Evolutionary conservation across 1,140 invertebrate species (phyloP).

Genomic region (Sesamia nonagrioides): DNA sequence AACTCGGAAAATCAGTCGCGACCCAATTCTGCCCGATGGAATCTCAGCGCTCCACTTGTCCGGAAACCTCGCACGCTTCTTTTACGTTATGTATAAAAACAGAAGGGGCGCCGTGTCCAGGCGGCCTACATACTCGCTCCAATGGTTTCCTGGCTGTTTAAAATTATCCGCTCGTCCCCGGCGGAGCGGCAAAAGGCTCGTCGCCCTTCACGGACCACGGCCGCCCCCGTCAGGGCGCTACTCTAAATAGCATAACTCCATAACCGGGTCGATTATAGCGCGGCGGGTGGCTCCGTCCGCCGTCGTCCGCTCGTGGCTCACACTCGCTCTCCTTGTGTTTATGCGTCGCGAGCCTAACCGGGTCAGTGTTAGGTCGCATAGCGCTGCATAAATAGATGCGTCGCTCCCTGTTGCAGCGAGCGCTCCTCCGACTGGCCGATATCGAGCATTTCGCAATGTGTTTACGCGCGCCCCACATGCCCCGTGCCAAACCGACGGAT

Average conservation of each 20-base stretch:
- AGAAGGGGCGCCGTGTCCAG: conserved; percentile 69
- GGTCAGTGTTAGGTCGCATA: conserved; percentile 86
- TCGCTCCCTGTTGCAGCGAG: conserved; percentile 53
- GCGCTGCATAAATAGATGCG: conserved; percentile 81
- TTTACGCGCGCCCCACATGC: conserved; percentile 66
- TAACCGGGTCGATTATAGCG: conserved; percentile 56
- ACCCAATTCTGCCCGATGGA: conserved; percentile 69
- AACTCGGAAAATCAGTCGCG: conserved; percentile 63
- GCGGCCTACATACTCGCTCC: conserved; percentile 80
- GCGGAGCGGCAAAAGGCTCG: conserved; percentile 73
- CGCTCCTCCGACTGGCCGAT: conserved; percentile 60
- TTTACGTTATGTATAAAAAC: conserved; percentile 76
- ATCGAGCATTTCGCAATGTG: conserved; percentile 73
- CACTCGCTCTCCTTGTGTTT: conserved; percentile 79
- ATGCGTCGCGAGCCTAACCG: conserved; percentile 76
- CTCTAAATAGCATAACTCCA: conserved; percentile 68
- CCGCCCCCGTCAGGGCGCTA: conserved; percentile 61
- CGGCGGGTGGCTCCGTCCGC: conserved; percentile 45
- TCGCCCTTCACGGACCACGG: conserved; percentile 78
- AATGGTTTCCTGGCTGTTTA: conserved; percentile 81
- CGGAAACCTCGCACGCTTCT: conserved; percentile 75
- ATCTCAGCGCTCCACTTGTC: conserved; percentile 76
- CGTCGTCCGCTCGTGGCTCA: conserved; percentile 34
- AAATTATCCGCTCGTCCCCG: conserved; percentile 80
- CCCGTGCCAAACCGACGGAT: conserved; percentile 71